phyloP scores from a whole-genome alignment of 2,888 invertebrate species.

The Drosophila seclusa region DNA sequence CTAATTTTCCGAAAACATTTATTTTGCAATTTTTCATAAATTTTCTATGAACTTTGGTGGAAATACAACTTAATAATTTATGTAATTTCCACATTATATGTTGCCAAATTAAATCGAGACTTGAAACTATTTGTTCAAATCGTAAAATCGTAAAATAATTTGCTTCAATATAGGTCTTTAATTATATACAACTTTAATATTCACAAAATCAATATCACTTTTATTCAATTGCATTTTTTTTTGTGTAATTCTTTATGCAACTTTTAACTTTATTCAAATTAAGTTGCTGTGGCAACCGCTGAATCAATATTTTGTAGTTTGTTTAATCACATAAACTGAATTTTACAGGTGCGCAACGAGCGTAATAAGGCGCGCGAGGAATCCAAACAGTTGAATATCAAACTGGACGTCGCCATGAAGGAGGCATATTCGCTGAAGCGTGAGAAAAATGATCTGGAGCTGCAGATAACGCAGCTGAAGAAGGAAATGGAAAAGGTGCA shows the following conservation, averaged over 20 bases:
- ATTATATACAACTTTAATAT: neutral
- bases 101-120: neutral
- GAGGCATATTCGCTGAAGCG: constrained; percentile 90
- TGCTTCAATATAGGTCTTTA: neutral
- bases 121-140: neutral
- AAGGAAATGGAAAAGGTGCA: constrained; percentile 93
- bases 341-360: constrained; percentile 91
- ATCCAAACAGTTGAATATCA: constrained; percentile 91
- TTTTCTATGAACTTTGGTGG: neutral
- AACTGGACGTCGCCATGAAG: constrained; percentile 91
- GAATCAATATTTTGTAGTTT: constrained; percentile 55
- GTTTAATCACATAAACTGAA: constrained; percentile 19
- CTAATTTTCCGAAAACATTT: neutral
- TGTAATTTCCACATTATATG: neutral
- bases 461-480: constrained; percentile 91
- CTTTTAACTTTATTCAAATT: neutral
- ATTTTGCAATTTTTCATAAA: neutral
- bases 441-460: constrained; percentile 91
- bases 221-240: neutral
- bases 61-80: neutral
- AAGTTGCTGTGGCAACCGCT: constrained; percentile 57
- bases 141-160: neutral
- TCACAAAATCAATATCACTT: neutral
- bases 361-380: constrained; percentile 97
- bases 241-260: no score